phyloP scores from a whole-genome alignment of 1,140 invertebrate species.

The Batillaria attramentaria region DNA sequence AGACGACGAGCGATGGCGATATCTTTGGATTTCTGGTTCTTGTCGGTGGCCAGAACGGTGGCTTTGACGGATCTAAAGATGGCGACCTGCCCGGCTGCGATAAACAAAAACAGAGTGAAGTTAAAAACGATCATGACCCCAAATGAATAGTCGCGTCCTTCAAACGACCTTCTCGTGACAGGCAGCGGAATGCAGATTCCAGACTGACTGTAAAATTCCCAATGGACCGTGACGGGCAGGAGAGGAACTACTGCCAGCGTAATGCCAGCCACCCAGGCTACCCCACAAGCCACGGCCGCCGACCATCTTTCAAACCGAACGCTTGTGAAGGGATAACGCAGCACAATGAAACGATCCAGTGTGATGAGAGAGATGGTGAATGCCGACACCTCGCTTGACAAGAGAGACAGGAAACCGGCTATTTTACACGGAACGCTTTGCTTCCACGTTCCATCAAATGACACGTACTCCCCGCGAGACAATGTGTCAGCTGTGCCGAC shows the following conservation, averaged over 20 bases:
- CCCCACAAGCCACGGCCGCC: constrained; percentile 12
- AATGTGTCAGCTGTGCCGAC: constrained; percentile 56
- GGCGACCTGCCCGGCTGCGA: constrained; percentile 39
- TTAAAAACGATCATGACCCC: constrained; percentile 47
- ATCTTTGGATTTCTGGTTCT: constrained; percentile 26
- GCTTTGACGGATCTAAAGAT: constrained; percentile 38
- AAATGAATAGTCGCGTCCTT: constrained; percentile 42
- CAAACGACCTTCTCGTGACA: constrained; percentile 21
- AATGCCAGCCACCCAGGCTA: constrained; percentile 31
- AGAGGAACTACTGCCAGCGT: constrained; percentile 33
- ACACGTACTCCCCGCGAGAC: constrained; percentile 52
- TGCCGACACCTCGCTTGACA: constrained; percentile 56
- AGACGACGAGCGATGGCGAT: constrained; percentile 37
- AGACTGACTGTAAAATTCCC: constrained; percentile 45
- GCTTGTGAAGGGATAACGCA: constrained; percentile 55
- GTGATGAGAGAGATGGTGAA: constrained; percentile 46
- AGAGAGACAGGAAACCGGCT: constrained; percentile 54
- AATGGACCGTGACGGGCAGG: constrained; percentile 18
- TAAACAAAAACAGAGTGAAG: constrained; percentile 36
- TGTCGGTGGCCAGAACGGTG: not conserved
- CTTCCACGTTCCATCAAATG: constrained; percentile 50
- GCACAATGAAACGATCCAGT: constrained; percentile 50
- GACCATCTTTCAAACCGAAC: constrained; percentile 33
- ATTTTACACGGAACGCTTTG: constrained; percentile 45
- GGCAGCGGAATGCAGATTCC: constrained; percentile 46